phyloP scores from a whole-genome alignment of 30 jellyfish, hydroid and myxozoan genomes.

The Pelagia noctiluca region DNA sequence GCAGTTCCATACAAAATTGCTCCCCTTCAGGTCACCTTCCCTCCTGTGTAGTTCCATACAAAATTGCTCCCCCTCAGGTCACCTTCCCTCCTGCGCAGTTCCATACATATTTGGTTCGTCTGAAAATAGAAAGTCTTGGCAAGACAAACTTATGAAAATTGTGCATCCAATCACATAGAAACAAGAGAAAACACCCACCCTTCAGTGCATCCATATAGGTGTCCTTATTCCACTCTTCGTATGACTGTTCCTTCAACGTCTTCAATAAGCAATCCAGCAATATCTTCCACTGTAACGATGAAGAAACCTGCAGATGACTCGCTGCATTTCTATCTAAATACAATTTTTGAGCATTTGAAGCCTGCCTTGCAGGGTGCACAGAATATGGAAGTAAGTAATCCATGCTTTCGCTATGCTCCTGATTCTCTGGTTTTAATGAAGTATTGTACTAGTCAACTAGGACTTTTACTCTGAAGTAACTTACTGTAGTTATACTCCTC shows the following conservation, averaged over 20 bases:
- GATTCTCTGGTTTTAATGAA: too few relatives aligned
- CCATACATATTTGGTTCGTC: too few relatives aligned
- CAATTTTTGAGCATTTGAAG: background rate
- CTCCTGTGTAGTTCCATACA: background rate
- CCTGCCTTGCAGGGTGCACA: too few relatives aligned
- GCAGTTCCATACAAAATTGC: too few relatives aligned
- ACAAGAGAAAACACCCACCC: constrained; percentile 41
- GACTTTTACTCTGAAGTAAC: too few relatives aligned
- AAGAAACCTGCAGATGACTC: background rate
- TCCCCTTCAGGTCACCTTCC: too few relatives aligned
- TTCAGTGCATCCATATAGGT: constrained; percentile 77
- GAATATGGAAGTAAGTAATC: background rate
- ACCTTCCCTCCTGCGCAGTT: background rate
- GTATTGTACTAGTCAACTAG: too few relatives aligned
- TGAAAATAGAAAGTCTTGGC: too few relatives aligned
- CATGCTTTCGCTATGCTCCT: too few relatives aligned
- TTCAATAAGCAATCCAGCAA: constrained; percentile 57
- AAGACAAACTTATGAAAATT: background rate
- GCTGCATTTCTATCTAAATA: background rate
- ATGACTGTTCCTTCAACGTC: constrained; percentile 49
- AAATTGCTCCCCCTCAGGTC: background rate
- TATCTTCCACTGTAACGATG: constrained; percentile 51
- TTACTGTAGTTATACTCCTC: too few relatives aligned
- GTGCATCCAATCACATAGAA: background rate
- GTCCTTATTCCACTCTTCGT: constrained; percentile 84